phyloP scores from a whole-genome alignment of 2,113 vertebrate species.

The Xiphias gladius region DNA sequence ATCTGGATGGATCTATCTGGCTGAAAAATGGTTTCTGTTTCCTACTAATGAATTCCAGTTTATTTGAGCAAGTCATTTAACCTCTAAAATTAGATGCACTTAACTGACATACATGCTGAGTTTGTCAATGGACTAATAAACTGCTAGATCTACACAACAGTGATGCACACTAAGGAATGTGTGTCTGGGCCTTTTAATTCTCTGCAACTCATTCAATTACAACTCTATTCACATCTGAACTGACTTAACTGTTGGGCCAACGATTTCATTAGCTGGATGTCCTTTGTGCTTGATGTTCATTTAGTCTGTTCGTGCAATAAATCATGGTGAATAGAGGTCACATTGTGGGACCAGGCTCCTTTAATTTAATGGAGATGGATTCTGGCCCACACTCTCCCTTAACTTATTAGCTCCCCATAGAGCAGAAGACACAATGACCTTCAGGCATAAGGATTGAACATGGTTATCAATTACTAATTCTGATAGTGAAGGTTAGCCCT shows the following conservation, averaged over 20 bases:
- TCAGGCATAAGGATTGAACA: conserved; percentile 40
- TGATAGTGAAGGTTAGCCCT: conserved; percentile 18
- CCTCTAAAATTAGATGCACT: conserved; percentile 27
- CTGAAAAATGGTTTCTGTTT: conserved; percentile 15
- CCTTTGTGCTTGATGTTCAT: conserved; percentile 67
- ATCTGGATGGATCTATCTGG: conserved; percentile 1
- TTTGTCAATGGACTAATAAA: conserved; percentile 11
- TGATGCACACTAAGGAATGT: conserved; percentile 10
- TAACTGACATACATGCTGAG: conserved; percentile 5
- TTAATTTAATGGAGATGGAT: conserved; percentile 77
- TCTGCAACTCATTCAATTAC: conserved; percentile 42
- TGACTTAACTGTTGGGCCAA: conserved; percentile 35
- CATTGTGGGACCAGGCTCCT: conserved; percentile 54
- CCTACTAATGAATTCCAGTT: background rate
- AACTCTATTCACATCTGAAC: conserved; percentile 52
- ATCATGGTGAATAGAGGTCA: conserved; percentile 68
- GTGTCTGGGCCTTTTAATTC: conserved; percentile 6
- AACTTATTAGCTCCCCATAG: conserved; percentile 61
- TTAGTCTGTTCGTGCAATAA: conserved; percentile 59
- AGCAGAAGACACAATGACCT: conserved; percentile 57
- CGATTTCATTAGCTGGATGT: conserved; percentile 66
- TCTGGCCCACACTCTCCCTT: conserved; percentile 51
- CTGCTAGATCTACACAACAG: conserved; percentile 1
- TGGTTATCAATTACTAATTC: conserved; percentile 61
- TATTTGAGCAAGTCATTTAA: conserved; percentile 21